Conservation (phyloP, 2,888 invertebrate species). For the Ariolimax columbianus region DNA sequence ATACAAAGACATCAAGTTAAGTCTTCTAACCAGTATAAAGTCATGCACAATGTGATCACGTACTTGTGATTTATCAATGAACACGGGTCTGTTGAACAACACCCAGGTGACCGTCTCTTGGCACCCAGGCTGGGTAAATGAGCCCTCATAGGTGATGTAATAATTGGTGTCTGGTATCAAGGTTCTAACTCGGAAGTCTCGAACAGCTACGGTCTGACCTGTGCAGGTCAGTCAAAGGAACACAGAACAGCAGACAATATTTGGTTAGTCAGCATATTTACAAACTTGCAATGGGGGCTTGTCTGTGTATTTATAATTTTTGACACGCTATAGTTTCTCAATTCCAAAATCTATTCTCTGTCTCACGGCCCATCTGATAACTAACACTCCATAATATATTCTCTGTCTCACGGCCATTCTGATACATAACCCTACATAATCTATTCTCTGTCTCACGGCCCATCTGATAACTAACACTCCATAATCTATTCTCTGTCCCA, state of each 20-base stretch:
- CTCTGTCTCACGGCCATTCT: no score
- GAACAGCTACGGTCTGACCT: conserved; percentile 59
- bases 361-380: no score
- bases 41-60: background rate
- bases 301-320: background rate
- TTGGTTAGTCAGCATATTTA: background rate
- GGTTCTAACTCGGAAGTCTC: conserved; percentile 56
- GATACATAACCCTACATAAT: no score
- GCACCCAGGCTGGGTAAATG: conserved; percentile 96
- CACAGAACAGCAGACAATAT: background rate
- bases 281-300: background rate
- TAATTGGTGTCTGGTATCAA: conserved; percentile 88
- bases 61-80: conserved; percentile 82
- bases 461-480: no score
- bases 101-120: conserved; percentile 99
- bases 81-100: conserved; percentile 97
- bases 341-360: background rate
- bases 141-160: conserved; percentile 98
- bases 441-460: no score
- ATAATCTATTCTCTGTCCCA: no score
- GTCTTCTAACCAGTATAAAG: no score
- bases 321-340: no score
- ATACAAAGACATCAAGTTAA: no score
- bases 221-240: background rate
- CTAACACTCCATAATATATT: no score